These are phyloP conservation scores for Brenthis daphne DNA, from an alignment of 2,888 invertebrate species.

Conservation along the genomic window DNA sequence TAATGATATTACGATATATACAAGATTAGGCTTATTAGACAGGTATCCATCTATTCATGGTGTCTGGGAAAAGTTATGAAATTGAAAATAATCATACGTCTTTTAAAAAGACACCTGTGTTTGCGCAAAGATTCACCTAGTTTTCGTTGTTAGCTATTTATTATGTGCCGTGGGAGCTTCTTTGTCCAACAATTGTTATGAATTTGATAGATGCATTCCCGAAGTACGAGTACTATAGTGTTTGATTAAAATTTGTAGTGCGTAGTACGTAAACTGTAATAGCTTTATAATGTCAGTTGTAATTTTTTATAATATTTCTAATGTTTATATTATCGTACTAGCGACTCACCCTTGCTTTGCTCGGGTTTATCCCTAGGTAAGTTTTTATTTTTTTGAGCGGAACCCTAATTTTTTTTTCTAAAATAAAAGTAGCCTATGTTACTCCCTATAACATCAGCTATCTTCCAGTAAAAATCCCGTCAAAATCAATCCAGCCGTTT, in stretches of 20 bases:
- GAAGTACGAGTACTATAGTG: constrained; percentile 56
- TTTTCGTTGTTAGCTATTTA: constrained; percentile 81
- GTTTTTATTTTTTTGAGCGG: no score
- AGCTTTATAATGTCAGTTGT: no score
- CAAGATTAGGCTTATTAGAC: constrained; percentile 79
- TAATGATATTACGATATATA: constrained; percentile 61
- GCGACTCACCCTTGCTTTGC: no score
- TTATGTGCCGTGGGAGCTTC: constrained; percentile 79
- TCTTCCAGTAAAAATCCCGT: no score
- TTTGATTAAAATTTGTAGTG: constrained; percentile 24
- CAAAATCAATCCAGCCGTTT: no score
- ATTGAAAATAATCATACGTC: constrained; percentile 82
- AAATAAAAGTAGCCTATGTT: no score
- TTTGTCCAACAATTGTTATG: constrained; percentile 72
- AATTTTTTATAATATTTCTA: no score
- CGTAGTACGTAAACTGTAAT: not conserved
- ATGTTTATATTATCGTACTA: no score
- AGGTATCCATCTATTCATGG: constrained; percentile 64
- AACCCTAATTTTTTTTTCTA: no score
- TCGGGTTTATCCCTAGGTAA: no score
- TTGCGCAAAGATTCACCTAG: constrained; percentile 83
- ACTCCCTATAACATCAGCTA: no score
- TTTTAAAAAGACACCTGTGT: constrained; percentile 77
- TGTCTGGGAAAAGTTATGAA: constrained; percentile 79
- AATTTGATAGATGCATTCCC: constrained; percentile 75